A percentile compares a stretch with the other conserved stretches of the same genome.
Evolutionary conservation across 2,888 invertebrate genomes (phyloP).

Genomic region (Drosophila dives): DNA sequence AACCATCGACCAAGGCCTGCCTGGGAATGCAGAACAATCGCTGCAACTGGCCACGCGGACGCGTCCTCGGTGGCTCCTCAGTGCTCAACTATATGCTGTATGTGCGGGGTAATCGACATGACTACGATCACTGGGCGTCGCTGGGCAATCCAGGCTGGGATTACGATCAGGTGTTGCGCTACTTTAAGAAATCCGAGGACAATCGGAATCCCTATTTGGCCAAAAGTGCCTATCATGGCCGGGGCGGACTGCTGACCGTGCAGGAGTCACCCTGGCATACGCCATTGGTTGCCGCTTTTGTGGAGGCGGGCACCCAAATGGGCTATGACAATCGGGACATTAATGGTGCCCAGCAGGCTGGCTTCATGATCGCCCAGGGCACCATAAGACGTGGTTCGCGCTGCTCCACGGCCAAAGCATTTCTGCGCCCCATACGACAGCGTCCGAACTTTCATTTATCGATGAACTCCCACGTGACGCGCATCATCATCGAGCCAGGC

Average conservation of each 20-base stretch:
- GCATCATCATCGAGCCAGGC: constrained; percentile 90
- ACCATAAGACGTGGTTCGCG: constrained; percentile 91
- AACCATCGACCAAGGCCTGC: constrained; percentile 92
- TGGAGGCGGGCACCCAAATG: constrained; percentile 92
- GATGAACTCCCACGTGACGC: constrained; percentile 91
- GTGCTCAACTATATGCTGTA: constrained; percentile 96
- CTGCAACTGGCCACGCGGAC: constrained; percentile 95
- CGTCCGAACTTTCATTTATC: constrained; percentile 93
- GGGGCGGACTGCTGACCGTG: constrained; percentile 91
- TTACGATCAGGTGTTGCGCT: constrained; percentile 92
- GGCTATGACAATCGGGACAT: constrained; percentile 94
- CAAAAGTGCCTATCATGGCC: constrained; percentile 88
- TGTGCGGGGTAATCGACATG: constrained; percentile 92
- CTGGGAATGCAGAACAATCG: constrained; percentile 92
- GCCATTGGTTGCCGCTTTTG: constrained; percentile 92
- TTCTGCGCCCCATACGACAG: constrained; percentile 90
- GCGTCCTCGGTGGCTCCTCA: constrained; percentile 95
- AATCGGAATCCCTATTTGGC: constrained; percentile 93
- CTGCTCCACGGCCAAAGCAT: constrained; percentile 95
- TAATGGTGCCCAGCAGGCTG: constrained; percentile 92
- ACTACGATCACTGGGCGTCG: constrained; percentile 95
- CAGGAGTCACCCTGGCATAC: constrained; percentile 95
- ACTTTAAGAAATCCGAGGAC: constrained; percentile 96
- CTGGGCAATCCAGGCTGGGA: constrained; percentile 96
- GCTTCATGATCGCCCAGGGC: constrained; percentile 93